Conservation (phyloP, 2,888 invertebrate species). For the Pardosa pseudoannulata region DNA sequence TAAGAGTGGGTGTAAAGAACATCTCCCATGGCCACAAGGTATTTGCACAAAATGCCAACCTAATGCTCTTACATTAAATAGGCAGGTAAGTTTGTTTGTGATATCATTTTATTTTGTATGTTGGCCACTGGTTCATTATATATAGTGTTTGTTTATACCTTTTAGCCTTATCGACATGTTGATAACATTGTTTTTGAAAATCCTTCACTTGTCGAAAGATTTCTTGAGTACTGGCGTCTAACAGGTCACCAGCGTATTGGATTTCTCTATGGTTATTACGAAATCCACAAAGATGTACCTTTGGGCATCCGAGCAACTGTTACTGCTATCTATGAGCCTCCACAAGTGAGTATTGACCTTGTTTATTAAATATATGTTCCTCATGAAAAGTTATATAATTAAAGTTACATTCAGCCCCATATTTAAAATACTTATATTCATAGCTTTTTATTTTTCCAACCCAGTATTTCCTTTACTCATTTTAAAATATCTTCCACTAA, state of each 20-base stretch:
- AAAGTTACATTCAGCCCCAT: no score
- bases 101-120: no score
- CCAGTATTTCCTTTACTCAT: no score
- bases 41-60: conserved; percentile 99
- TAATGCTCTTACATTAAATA: conserved; percentile 94
- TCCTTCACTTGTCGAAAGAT: conserved; percentile 93
- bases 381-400: no score
- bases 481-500: no score
- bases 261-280: conserved; percentile 93
- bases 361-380: no score
- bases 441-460: no score
- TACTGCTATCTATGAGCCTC: conserved; percentile 97
- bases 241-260: conserved; percentile 94
- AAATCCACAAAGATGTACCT: conserved; percentile 93
- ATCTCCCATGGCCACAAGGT: conserved; percentile 98
- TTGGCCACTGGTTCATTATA: no score
- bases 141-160: no score
- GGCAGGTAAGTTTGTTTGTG: conserved; percentile 81
- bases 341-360: conserved; percentile 83
- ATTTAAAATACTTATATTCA: no score
- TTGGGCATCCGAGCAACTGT: conserved; percentile 92
- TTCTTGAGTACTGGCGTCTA: conserved; percentile 96
- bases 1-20: conserved; percentile 95
- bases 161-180: conserved; percentile 91
- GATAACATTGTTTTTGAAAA: conserved; percentile 99